A percentile compares a stretch with the other conserved stretches of the same genome.
These are phyloP conservation scores for Sesamia nonagrioides DNA, from an alignment of 1,140 invertebrate genomes.

Conservation along the genomic window DNA sequence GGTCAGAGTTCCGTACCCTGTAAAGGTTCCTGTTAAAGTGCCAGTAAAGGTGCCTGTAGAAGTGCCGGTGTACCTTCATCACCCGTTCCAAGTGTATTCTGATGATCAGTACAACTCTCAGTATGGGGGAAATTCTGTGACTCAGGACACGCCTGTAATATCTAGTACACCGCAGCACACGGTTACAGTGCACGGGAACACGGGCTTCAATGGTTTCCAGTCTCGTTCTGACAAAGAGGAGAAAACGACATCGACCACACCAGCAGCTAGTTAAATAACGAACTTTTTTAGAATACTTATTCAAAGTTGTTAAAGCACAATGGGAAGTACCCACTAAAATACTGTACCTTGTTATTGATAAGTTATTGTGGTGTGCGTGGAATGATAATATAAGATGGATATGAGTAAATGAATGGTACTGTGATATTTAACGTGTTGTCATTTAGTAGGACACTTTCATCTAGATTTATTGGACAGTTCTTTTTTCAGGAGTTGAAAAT, in stretches of 20 bases:
- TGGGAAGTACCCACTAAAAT: conserved; percentile 38
- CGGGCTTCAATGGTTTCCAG: conserved; percentile 68
- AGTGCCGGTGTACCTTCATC: conserved; percentile 74
- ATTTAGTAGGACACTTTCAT: conserved; percentile 27
- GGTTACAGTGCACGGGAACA: conserved; percentile 73
- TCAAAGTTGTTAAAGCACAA: conserved; percentile 28
- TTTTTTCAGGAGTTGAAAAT: too few relatives aligned
- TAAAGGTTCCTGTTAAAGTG: conserved; percentile 85
- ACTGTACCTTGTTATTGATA: conserved; percentile 49
- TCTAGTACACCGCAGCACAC: conserved; percentile 63
- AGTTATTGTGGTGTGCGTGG: conserved; percentile 61
- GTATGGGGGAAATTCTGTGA: conserved; percentile 1
- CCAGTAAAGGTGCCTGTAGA: conserved; percentile 83
- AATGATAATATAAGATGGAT: conserved; percentile 50
- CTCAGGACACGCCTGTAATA: not conserved
- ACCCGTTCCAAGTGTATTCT: conserved; percentile 64
- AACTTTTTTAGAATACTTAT: conserved; percentile 42
- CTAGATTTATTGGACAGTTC: not conserved
- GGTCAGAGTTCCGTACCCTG: conserved; percentile 87
- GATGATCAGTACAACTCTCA: conserved; percentile 31
- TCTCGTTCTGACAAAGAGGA: conserved; percentile 67
- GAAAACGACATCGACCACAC: conserved; percentile 59
- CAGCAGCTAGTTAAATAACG: conserved; percentile 49
- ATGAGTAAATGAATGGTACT: conserved; percentile 76
- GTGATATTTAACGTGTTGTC: conserved; percentile 66